A percentile compares a stretch with the other conserved stretches of the same genome.
These are phyloP conservation scores for Phasia obesa DNA, from an alignment of 2,888 invertebrate genomes.

Conservation along the genomic window DNA sequence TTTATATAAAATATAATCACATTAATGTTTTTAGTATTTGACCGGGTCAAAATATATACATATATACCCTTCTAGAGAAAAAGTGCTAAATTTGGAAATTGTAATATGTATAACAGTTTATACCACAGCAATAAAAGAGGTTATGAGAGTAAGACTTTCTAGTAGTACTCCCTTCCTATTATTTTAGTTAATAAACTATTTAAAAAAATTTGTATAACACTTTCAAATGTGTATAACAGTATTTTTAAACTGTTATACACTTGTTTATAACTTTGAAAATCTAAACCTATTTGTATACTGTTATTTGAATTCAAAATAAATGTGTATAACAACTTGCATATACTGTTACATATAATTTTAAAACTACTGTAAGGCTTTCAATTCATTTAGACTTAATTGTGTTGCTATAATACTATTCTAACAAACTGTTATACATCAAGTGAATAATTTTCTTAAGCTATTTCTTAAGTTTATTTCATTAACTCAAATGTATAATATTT, in stretches of 20 bases:
- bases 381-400: no score
- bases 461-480: no score
- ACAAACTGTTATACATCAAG: no score
- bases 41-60: constrained; percentile 1
- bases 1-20: not conserved
- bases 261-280: not conserved
- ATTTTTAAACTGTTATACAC: not conserved
- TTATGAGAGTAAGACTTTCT: no score
- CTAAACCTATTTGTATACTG: not conserved
- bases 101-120: not conserved
- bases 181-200: no score
- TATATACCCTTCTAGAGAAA: constrained; percentile 5
- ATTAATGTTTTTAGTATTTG: constrained; percentile 20
- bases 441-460: no score
- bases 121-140: no score
- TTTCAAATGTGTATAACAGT: not conserved
- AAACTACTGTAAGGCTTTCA: no score
- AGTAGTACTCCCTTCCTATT: no score
- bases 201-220: not conserved
- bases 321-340: not conserved
- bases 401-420: no score
- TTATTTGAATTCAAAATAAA: not conserved
- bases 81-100: not conserved
- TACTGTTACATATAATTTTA: no score
- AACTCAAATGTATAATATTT: no score